These are phyloP conservation scores for Rhynchophorus ferrugineus DNA, from an alignment of 1,140 invertebrate genomes.

Conservation along the genomic window DNA sequence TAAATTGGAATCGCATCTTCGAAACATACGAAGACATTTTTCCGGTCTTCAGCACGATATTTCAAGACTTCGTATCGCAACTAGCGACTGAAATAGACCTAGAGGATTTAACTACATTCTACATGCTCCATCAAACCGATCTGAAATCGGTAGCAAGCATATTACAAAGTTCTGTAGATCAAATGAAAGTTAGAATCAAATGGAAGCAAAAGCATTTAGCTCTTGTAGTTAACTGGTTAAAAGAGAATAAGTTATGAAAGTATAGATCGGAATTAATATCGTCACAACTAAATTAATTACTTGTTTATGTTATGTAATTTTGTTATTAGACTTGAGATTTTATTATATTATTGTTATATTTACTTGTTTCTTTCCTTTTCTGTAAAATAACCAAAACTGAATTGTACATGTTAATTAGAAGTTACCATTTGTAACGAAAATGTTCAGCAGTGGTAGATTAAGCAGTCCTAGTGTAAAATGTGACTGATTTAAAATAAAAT, in stretches of 20 bases:
- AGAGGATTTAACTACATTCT: constrained; percentile 37
- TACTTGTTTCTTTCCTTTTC: no score
- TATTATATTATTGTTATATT: no score
- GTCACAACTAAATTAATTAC: no score
- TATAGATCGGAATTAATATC: no score
- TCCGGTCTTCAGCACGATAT: constrained; percentile 32
- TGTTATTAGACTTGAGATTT: no score
- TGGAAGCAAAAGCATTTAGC: constrained; percentile 33
- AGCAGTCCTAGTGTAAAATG: no score
- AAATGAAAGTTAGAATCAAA: constrained; percentile 32
- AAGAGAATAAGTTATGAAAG: constrained; percentile 23
- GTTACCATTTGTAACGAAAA: no score
- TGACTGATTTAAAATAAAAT: no score
- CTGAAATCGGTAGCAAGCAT: constrained; percentile 28
- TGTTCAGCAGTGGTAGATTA: no score
- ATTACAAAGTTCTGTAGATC: constrained; percentile 32
- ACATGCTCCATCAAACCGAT: constrained; percentile 31
- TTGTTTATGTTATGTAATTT: no score
- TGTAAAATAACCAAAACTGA: no score
- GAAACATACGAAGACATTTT: constrained; percentile 30
- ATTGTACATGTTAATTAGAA: no score
- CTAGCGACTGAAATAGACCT: constrained; percentile 35
- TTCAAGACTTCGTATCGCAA: constrained; percentile 34
- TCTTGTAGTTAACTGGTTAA: constrained; percentile 31
- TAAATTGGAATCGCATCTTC: constrained; percentile 34